Evolutionary conservation across 2,888 invertebrate species (phyloP).

Genomic region (Congeria kusceri): DNA sequence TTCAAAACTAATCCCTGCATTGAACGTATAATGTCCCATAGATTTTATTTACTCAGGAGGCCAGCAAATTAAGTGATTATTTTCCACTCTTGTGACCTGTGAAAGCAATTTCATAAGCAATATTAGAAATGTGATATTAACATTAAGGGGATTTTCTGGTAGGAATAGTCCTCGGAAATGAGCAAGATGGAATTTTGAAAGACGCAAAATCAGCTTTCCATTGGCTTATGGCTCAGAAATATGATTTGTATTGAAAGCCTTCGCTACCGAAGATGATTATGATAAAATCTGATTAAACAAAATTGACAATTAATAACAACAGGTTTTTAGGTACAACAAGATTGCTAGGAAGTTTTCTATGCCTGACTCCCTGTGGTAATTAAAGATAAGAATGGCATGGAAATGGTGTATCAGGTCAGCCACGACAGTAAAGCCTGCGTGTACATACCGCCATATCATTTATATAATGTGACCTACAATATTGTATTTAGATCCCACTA

Average conservation of each 20-base stretch:
- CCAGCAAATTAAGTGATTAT: constrained; percentile 39
- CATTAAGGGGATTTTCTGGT: constrained; percentile 18
- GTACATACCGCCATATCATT: no score
- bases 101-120: constrained; percentile 56
- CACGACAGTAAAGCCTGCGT: no score
- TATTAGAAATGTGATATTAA: constrained; percentile 48
- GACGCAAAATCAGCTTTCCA: constrained; percentile 30
- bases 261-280: constrained; percentile 30
- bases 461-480: no score
- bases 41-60: constrained; percentile 50
- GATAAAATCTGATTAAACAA: constrained; percentile 54
- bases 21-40: constrained; percentile 27
- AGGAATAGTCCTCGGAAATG: neutral
- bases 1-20: no score
- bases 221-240: constrained; percentile 30
- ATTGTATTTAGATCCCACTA: no score
- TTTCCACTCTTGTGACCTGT: constrained; percentile 13
- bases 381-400: no score
- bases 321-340: no score
- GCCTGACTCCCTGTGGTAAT: no score
- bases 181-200: constrained; percentile 25
- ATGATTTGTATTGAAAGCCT: constrained; percentile 51
- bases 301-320: constrained; percentile 61
- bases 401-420: no score
- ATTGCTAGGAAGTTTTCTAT: no score